phyloP scores from a whole-genome alignment of 2,888 invertebrate species.

The Oscheius sp. region DNA sequence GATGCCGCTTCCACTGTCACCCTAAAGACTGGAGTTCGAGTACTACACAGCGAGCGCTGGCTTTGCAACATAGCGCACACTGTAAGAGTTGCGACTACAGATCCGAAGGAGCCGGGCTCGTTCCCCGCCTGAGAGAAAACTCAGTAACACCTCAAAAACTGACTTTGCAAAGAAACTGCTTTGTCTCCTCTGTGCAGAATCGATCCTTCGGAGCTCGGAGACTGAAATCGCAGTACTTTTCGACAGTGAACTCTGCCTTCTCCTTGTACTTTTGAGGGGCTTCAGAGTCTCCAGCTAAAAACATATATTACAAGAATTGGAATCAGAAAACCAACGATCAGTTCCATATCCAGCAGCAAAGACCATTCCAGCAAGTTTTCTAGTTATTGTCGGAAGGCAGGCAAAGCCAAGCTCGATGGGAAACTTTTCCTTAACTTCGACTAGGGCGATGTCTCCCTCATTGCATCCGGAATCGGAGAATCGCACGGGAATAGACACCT shows the following conservation, averaged over 20 bases:
- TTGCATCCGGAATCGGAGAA: conserved; percentile 6
- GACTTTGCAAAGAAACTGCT: conserved; percentile 20
- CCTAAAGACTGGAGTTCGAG: not conserved
- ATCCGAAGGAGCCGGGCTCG: too few species aligned
- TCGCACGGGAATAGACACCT: not conserved
- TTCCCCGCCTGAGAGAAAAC: too few species aligned
- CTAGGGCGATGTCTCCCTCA: conserved; percentile 17
- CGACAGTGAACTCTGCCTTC: conserved; percentile 10
- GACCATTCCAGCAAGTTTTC: not conserved
- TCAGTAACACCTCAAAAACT: not conserved
- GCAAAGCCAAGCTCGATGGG: not conserved
- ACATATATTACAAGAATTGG: too few species aligned
- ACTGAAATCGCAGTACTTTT: conserved; percentile 24
- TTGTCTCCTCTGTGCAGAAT: conserved; percentile 18
- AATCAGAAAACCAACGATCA: conserved; percentile 3
- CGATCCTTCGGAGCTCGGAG: conserved; percentile 17
- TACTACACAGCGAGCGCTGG: too few species aligned
- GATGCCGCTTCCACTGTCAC: conserved; percentile 31
- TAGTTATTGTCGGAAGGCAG: conserved; percentile 10
- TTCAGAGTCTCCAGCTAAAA: conserved; percentile 21
- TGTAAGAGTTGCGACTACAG: too few species aligned
- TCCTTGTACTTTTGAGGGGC: conserved; percentile 14
- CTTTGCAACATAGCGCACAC: too few species aligned
- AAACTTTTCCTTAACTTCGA: conserved; percentile 6
- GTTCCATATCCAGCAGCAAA: conserved; percentile 24